phyloP scores from a whole-genome alignment of 1,140 invertebrate species.

The Heliconius hewitsoni region DNA sequence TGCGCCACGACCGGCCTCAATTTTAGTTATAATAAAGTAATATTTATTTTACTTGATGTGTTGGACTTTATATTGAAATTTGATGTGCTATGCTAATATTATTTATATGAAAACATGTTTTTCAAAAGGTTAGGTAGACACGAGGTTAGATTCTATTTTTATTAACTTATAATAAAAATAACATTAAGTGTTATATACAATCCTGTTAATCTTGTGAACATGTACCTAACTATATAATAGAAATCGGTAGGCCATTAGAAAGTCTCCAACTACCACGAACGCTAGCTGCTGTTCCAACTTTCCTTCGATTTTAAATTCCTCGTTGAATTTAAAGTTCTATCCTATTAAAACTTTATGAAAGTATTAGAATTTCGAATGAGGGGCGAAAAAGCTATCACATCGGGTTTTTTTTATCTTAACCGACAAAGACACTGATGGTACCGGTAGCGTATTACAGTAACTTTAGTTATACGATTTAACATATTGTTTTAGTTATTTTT shows the following conservation, averaged over 20 bases:
- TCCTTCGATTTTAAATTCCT: constrained; percentile 63
- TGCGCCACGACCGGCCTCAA: too few species aligned
- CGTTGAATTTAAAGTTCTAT: constrained; percentile 78
- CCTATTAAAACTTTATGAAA: constrained; percentile 80
- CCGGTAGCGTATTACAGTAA: constrained; percentile 3
- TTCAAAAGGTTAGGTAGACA: too few species aligned
- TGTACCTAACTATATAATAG: constrained; percentile 50
- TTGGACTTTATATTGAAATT: too few species aligned
- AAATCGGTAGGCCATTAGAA: constrained; percentile 50
- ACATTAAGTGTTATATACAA: neutral
- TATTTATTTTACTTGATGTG: too few species aligned
- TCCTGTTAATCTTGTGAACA: constrained; percentile 32
- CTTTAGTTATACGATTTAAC: neutral
- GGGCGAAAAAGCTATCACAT: constrained; percentile 75
- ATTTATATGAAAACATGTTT: too few species aligned
- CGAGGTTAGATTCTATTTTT: too few species aligned
- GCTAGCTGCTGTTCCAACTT: constrained; percentile 65
- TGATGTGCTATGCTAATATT: too few species aligned
- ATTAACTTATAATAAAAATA: too few species aligned
- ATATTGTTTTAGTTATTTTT: neutral
- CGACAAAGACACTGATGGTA: constrained; percentile 39
- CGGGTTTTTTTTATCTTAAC: constrained; percentile 60
- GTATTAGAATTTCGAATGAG: constrained; percentile 80
- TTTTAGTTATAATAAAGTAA: too few species aligned
- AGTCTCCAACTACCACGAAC: constrained; percentile 56